Percentiles rank a stretch among this genome's conserved stretches.
Evolutionary conservation across 2,797 vertebrate genomes (phyloP).

Genomic region (Babyrousa celebensis): DNA sequence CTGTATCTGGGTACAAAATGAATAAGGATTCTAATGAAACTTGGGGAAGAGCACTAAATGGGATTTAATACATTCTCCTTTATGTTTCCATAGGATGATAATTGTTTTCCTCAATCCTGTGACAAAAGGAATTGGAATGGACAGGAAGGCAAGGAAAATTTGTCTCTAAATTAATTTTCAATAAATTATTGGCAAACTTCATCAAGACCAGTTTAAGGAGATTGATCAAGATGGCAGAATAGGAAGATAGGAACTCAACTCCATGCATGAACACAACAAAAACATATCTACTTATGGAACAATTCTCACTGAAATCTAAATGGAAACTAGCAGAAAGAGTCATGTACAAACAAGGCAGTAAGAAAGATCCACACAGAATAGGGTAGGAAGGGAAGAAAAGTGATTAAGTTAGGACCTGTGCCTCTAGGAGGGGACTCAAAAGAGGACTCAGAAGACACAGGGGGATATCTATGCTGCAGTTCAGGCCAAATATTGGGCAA

Average conservation of each 20-base stretch:
- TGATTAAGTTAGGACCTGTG: neutral
- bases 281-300: neutral
- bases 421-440: neutral
- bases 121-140: neutral
- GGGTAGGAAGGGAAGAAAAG: neutral
- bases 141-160: slow-evolving; percentile 15
- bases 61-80: neutral
- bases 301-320: neutral
- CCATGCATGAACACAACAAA: neutral
- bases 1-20: neutral
- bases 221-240: neutral
- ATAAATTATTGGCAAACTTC: neutral
- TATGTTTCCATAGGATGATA: neutral
- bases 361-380: neutral
- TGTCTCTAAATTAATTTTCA: slow-evolving; percentile 52
- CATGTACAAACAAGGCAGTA: neutral
- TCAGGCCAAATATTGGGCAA: neutral
- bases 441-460: too few species aligned
- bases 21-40: neutral
- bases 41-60: neutral
- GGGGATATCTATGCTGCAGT: neutral
- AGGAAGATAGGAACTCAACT: neutral
- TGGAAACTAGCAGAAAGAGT: neutral
- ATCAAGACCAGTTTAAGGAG: slow-evolving; percentile 34
- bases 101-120: slow-evolving; percentile 56